A percentile compares a stretch with the other conserved stretches of the same genome.
phyloP scores from a whole-genome alignment of 1,140 invertebrate genomes.

The Dinothrombium tinctorium region DNA sequence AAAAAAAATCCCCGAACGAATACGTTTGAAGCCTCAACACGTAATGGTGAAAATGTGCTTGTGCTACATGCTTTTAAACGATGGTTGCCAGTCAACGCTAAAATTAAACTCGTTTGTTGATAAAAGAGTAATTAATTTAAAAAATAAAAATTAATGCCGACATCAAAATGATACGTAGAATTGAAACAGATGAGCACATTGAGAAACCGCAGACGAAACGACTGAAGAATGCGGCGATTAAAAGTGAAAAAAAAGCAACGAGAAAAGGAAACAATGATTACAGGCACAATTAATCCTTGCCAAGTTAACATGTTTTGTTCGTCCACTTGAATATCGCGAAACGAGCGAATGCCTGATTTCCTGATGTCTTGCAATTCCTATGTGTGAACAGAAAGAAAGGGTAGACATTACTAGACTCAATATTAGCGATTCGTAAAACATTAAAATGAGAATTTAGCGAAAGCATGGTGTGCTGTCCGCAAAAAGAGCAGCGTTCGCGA shows the following conservation, averaged over 20 bases:
- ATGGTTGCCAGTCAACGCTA: no score
- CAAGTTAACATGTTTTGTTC: conserved; percentile 80
- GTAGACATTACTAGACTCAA: background rate
- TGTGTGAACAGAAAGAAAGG: background rate
- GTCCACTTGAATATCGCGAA: conserved; percentile 76
- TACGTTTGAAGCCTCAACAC: no score
- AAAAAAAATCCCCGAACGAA: no score
- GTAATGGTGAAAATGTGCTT: no score
- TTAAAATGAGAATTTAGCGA: background rate
- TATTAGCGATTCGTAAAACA: background rate
- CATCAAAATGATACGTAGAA: no score
- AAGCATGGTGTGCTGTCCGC: background rate
- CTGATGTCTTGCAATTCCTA: conserved; percentile 68
- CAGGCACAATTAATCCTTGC: conserved; percentile 78
- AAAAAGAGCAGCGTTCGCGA: background rate
- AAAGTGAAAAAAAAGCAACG: background rate
- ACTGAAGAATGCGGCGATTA: background rate
- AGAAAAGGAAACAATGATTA: conserved; percentile 21
- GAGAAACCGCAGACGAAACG: no score
- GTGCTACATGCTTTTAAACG: no score
- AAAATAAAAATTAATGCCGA: no score
- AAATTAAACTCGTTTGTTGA: no score
- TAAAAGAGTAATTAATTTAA: no score
- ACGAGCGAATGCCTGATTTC: conserved; percentile 58
- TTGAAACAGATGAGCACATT: no score